Evolutionary conservation across 2,113 vertebrate genomes (phyloP).

Genomic region (Tupaia tana): DNA sequence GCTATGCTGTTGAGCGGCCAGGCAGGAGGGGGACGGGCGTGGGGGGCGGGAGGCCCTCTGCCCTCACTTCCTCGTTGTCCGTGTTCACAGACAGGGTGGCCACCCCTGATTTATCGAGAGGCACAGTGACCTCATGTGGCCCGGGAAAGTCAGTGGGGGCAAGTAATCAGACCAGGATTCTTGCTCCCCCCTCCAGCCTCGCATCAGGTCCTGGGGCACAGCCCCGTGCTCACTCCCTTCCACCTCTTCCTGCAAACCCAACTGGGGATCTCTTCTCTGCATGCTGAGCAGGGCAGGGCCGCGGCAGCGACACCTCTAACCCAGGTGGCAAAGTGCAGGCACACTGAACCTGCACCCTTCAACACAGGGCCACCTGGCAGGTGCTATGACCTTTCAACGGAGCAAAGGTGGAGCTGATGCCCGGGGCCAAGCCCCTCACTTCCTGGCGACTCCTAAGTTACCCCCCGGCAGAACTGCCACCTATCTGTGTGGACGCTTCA

Average conservation of each 20-base stretch:
- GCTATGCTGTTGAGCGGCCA: rapidly evolving
- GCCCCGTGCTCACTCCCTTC: too few relatives aligned
- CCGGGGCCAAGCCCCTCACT: not conserved
- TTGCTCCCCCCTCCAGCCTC: not conserved
- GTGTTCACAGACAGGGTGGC: not conserved
- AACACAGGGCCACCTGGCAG: too few relatives aligned
- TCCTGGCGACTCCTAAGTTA: not conserved
- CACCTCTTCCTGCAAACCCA: not conserved
- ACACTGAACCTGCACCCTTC: too few relatives aligned
- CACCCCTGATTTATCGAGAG: not conserved
- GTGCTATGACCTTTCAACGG: too few relatives aligned
- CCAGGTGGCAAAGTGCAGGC: too few relatives aligned
- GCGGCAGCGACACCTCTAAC: not conserved
- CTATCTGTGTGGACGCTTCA: rapidly evolving
- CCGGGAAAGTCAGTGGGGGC: not conserved
- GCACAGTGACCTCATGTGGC: not conserved
- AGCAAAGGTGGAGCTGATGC: too few relatives aligned
- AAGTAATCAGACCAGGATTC: not conserved
- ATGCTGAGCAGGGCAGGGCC: not conserved
- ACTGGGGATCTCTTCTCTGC: not conserved
- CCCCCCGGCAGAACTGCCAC: not conserved
- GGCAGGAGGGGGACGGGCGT: not conserved
- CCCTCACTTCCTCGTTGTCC: not conserved
- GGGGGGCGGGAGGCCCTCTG: not conserved
- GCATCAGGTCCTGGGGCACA: not conserved